Percentiles rank a stretch among this genome's conserved stretches.
Evolutionary conservation across 2,888 invertebrate genomes (phyloP).

Genomic region (Megaustenia siamemsis): DNA sequence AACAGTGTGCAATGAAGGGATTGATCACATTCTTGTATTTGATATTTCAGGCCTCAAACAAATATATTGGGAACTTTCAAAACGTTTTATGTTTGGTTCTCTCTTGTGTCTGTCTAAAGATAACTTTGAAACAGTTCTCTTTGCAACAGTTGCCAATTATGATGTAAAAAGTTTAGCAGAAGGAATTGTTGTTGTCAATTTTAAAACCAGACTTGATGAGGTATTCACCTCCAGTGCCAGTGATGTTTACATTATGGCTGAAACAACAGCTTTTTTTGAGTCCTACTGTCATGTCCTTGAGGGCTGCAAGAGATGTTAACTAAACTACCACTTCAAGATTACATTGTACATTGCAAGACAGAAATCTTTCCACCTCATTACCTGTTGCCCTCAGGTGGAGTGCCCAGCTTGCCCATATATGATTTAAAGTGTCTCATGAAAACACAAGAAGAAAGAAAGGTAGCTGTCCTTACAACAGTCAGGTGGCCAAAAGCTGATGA

Average conservation of each 20-base stretch:
- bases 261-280: conserved; percentile 90
- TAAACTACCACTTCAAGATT: conserved; percentile 58
- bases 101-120: conserved; percentile 87
- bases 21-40: conserved; percentile 42
- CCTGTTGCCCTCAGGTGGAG: conserved; percentile 53
- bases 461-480: too few relatives aligned
- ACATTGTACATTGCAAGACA: conserved; percentile 64
- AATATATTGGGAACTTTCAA: conserved; percentile 81
- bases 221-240: conserved; percentile 53
- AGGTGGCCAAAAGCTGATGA: conserved; percentile 67
- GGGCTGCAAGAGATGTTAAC: conserved; percentile 84
- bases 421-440: too few relatives aligned
- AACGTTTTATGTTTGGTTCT: too few relatives aligned
- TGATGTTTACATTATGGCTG: conserved; percentile 84
- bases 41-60: conserved; percentile 50
- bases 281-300: conserved; percentile 88
- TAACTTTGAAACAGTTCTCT: conserved; percentile 85
- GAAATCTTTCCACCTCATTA: conserved; percentile 64
- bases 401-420: conserved; percentile 38
- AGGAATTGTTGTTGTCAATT: conserved; percentile 69
- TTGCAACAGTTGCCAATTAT: too few relatives aligned
- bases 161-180: conserved; percentile 62
- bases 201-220: too few relatives aligned
- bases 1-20: conserved; percentile 25
- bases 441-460: too few relatives aligned